Base-by-base conservation (phyloP, 1,140 invertebrate genomes). In the Monomorium pharaonis region DNA sequence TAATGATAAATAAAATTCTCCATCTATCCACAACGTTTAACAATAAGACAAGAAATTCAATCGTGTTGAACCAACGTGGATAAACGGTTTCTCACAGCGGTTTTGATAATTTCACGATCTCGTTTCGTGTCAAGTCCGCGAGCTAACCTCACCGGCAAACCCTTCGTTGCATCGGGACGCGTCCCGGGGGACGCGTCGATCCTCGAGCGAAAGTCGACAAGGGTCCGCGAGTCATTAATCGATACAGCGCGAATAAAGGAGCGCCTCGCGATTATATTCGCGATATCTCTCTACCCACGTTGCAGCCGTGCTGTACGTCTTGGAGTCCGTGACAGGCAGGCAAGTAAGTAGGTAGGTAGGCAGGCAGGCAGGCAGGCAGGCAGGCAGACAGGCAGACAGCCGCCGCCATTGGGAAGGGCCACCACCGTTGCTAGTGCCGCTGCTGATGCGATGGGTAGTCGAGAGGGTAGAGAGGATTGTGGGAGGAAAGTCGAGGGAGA, bases 201-300 rank as follows among this genome's bases (percentile, higher is more conserved):
- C 72, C 86, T 88, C 69, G 56, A 37, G 37, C 33, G 65, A 78
- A 84, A 86, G 77, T 86, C 65, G 62, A 70, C 42, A 33, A 56
- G 76, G 84, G 85, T 83, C 81, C 85, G 76, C 86, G 86, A 90
- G 91, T 93, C 92, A 93, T 93, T 93, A 92, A 93, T 93, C 92
- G 92, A 93, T 92, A 92, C 78, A 87, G 77, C 85, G 86, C 75
- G 88, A 87, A 89, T 91, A 91, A 92, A 91, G 88, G 70, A 83
- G 67, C 89, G 86, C 88, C 86, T 87, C 88, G 84, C 86, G 91
- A 87, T 93, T 93, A 93, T 92, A 93, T 92, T 84, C 87, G 87
- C 86, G 89, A 89, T 91, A 92, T 92, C 92, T 92, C 92, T 89
- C 88, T 84, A 86, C 89, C 78, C 88, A 60, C 85, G 88, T 75